phyloP scores from a whole-genome alignment of 2,797 vertebrate genomes.

The Rhabdomys pumilio region DNA sequence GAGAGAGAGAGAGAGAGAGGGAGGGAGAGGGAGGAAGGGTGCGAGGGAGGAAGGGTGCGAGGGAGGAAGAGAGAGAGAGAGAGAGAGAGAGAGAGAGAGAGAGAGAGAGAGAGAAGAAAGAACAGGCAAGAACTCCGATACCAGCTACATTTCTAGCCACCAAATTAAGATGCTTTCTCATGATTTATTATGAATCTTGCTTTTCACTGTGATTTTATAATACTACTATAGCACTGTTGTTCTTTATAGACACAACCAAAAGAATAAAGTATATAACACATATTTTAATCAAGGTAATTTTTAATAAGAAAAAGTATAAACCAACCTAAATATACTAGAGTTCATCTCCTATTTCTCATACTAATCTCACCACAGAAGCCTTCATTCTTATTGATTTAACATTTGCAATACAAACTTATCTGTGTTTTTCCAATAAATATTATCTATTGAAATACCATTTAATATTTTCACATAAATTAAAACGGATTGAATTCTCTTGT shows the following conservation, averaged over 20 bases:
- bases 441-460: background rate
- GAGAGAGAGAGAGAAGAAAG: no score
- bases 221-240: background rate
- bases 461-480: background rate
- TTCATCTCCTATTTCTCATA: background rate
- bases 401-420: background rate
- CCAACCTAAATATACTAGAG: background rate
- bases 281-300: slow-evolving; percentile 40
- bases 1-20: no score
- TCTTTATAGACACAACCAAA: background rate
- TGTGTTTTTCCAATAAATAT: slow-evolving; percentile 14
- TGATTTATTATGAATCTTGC: background rate
- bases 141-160: background rate
- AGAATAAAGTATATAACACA: background rate
- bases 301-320: background rate
- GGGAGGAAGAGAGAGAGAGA: no score
- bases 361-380: background rate
- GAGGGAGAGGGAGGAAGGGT: no score
- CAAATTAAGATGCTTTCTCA: background rate
- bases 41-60: no score
- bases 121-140: background rate
- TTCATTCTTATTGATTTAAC: background rate
- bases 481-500: background rate
- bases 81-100: no score
- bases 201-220: background rate